A percentile compares a stretch with the other conserved stretches of the same genome.
Conservation (phyloP, 1,140 invertebrate genomes). For the Drosophila baimaii region DNA sequence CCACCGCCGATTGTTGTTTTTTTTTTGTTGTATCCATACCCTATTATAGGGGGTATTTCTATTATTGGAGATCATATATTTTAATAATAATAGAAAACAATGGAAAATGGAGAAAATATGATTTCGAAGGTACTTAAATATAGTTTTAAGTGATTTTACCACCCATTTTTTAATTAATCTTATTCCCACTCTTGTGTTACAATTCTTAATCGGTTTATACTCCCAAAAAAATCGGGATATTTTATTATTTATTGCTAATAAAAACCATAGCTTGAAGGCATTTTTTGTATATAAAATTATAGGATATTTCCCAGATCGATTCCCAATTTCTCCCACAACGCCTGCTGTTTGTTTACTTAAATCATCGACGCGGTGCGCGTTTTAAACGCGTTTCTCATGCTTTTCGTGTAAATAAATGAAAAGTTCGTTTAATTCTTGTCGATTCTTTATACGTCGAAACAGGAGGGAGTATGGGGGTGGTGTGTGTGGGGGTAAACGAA, state of each 20-base stretch:
- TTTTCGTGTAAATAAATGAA: constrained; percentile 80
- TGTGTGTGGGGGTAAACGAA: not conserved
- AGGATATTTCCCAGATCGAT: constrained; percentile 4
- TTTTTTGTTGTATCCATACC: constrained; percentile 38
- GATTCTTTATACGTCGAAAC: constrained; percentile 63
- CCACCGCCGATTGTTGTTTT: constrained; percentile 5
- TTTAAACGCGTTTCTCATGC: constrained; percentile 71
- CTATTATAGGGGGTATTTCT: not conserved
- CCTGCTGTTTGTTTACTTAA: constrained; percentile 70
- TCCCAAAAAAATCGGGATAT: no score
- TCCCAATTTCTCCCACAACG: not conserved
- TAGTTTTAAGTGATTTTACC: no score
- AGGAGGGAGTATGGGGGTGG: not conserved
- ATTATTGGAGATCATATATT: not conserved
- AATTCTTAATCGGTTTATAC: no score
- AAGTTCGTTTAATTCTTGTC: constrained; percentile 78
- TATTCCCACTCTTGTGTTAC: no score
- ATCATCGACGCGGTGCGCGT: constrained; percentile 71
- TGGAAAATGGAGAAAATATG: no score
- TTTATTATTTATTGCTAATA: no score
- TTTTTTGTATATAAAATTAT: not conserved
- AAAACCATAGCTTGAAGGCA: no score
- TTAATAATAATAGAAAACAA: no score
- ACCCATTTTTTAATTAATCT: no score
- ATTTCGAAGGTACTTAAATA: no score